Evolutionary conservation across 2,797 vertebrate species (phyloP).

Genomic region (Melanotaenia pygmaea): DNA sequence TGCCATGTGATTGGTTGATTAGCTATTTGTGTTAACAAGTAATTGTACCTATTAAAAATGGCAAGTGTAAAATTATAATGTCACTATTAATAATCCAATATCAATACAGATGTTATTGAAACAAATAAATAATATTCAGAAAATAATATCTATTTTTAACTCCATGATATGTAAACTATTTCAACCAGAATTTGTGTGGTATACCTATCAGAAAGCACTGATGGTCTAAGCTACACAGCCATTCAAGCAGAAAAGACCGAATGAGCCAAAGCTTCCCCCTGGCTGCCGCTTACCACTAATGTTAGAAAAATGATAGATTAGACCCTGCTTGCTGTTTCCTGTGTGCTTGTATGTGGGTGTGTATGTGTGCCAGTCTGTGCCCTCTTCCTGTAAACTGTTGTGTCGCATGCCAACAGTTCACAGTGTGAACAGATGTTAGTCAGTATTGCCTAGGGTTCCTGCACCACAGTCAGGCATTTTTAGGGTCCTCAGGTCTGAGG

Average conservation of each 20-base stretch:
- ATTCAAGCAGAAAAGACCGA: constrained; percentile 59
- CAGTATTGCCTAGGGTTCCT: constrained; percentile 65
- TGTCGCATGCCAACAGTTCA: constrained; percentile 71
- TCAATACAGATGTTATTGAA: background rate
- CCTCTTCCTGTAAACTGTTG: constrained; percentile 57
- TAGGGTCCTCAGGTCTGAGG: constrained; percentile 66
- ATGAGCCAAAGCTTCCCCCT: constrained; percentile 64
- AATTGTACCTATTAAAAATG: background rate
- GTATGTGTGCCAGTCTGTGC: constrained; percentile 42
- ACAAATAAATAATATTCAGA: background rate
- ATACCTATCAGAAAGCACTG: constrained; percentile 31
- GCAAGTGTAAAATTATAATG: background rate
- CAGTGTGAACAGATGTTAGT: constrained; percentile 82
- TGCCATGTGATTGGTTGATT: background rate
- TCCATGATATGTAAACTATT: constrained; percentile 32
- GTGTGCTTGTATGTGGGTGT: constrained; percentile 39
- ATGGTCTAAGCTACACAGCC: constrained; percentile 42
- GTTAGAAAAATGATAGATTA: constrained; percentile 75
- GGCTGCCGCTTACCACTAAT: constrained; percentile 74
- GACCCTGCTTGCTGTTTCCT: constrained; percentile 47
- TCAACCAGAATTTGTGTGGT: constrained; percentile 19
- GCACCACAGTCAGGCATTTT: constrained; percentile 56
- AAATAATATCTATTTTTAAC: background rate
- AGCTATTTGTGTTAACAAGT: too few relatives aligned
- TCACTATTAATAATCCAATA: background rate